Conservation (phyloP, 2,113 vertebrate genomes). For the human region DNA sequence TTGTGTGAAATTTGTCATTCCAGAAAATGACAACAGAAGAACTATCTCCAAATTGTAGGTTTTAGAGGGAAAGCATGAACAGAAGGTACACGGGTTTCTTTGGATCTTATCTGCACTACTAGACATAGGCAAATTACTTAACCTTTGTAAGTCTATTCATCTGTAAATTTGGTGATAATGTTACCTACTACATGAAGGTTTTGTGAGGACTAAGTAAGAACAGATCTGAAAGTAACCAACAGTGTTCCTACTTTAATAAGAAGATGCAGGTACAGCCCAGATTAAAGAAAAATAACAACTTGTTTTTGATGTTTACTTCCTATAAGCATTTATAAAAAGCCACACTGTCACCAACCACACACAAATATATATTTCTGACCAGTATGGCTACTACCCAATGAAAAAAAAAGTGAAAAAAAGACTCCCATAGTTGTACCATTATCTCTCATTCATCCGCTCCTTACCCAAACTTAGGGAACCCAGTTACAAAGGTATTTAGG, state of each 20-base stretch:
- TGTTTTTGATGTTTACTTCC: neutral
- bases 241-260: slow-evolving; percentile 29
- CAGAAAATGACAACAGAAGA: slow-evolving; percentile 2
- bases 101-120: neutral
- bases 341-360: neutral
- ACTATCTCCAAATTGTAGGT: neutral
- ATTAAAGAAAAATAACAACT: neutral
- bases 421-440: neutral
- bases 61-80: slow-evolving; percentile 38
- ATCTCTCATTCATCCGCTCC: neutral
- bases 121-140: neutral
- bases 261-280: neutral
- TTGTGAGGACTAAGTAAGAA: neutral
- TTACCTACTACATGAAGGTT: neutral
- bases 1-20: neutral
- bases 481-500: neutral
- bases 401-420: neutral
- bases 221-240: neutral
- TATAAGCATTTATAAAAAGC: neutral
- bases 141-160: slow-evolving; percentile 1
- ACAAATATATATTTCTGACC: neutral
- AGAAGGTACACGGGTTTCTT: neutral
- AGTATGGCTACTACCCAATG: neutral
- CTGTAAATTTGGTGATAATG: slow-evolving; percentile 9
- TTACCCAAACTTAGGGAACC: neutral